Conservation (phyloP, 2,888 invertebrate genomes). For the Zygaena filipendulae region DNA sequence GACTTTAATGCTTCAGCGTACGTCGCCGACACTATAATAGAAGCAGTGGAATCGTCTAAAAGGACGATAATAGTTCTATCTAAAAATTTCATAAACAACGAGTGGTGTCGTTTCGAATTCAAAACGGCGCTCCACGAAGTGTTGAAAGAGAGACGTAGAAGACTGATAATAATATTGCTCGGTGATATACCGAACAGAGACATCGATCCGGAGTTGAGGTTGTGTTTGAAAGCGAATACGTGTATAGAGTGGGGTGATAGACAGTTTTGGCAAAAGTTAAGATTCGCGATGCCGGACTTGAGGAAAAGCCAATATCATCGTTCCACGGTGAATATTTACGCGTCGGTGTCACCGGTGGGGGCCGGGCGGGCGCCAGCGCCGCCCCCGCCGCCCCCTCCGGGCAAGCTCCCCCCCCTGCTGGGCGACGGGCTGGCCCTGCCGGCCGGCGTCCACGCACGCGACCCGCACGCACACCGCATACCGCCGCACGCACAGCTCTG, state of each 20-base stretch:
- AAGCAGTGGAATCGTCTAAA: constrained; percentile 91
- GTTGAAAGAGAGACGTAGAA: constrained; percentile 84
- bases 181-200: constrained; percentile 91
- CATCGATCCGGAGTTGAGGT: constrained; percentile 89
- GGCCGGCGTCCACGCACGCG: constrained; percentile 49
- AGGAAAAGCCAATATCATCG: constrained; percentile 73
- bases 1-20: constrained; percentile 90
- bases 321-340: constrained; percentile 78
- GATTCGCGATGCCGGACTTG: constrained; percentile 89
- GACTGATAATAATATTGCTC: constrained; percentile 89
- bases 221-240: constrained; percentile 90
- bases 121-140: constrained; percentile 93
- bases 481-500: constrained; percentile 77
- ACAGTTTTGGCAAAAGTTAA: constrained; percentile 96
- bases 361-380: constrained; percentile 70
- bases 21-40: constrained; percentile 91
- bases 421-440: constrained; percentile 50
- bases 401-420: constrained; percentile 71
- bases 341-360: constrained; percentile 70
- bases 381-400: constrained; percentile 70
- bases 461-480: constrained; percentile 64
- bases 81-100: constrained; percentile 92
- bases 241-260: constrained; percentile 95
- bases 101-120: constrained; percentile 96
- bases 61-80: constrained; percentile 91